Evolutionary conservation across 53 echinoderm and acorn worm genomes (phyloP), one percentile per base, ranked within the genome.

Genomic region (Hippasteria phrygiana): DNA sequence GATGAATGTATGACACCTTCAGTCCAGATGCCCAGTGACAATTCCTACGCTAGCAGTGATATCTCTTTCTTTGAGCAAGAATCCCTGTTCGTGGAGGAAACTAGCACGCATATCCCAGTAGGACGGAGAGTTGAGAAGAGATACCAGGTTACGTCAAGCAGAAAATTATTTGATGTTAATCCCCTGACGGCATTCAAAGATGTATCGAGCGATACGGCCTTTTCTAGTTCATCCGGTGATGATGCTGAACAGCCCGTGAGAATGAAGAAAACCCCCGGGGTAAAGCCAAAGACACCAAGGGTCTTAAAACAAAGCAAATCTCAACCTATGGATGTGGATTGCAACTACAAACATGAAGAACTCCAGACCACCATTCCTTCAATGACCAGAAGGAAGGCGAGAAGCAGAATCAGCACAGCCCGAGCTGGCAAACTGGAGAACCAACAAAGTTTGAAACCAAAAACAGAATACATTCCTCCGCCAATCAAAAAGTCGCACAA

Each of bases 71-170:
- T 35, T 66, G 67, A 66, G 35, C 67, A 35, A 7, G 67, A 33
- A 13, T 66, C 33, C 67, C 14, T 34, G 67, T 26, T n/a, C n/a
- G n/a, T 35, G 18, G 67, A 33, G 18, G 10, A 22, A 7, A 66
- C 33, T 16, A 66, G 36, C 67, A 66, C 67, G 2, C 7, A 35
- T 34, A 20, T 35, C 0, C 67, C 7, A 34, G 17, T 32, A 35
- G 13, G 67, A 11, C 6, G 35, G 35, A 66, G 35, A 13, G 35
- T 66, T 11, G 67, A 34, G 36, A 66, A 34, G 35, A 32, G 67
- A 33, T 66, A 66, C 67, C 67, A 66, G 1, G 67, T 66, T 66
- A 26, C 67, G 34, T 66, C 67, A 28, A 34, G 67, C 31, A 66
- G 11, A 16, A 66, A 32, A 2, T 13, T 66, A 11, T 2, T 35